Percentiles rank a stretch among this genome's conserved stretches.
phyloP scores from a whole-genome alignment of 1,140 invertebrate species.

The Lepidurus apus region DNA sequence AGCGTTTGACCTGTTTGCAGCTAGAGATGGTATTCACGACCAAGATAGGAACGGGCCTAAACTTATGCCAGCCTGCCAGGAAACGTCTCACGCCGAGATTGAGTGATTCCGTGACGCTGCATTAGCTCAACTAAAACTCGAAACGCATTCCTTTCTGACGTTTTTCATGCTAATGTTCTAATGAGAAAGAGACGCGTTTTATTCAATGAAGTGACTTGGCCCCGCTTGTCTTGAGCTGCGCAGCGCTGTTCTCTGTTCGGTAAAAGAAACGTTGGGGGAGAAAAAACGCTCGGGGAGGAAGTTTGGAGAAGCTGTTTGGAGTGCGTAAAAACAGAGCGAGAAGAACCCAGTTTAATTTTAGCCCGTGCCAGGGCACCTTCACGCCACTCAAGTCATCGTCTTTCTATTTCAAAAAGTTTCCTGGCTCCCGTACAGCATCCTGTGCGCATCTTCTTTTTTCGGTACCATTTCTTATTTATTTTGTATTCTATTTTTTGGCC shows the following conservation, averaged over 20 bases:
- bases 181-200: not conserved
- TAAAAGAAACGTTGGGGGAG: not conserved
- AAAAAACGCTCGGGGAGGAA: not conserved
- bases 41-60: too few relatives aligned
- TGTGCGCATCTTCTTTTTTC: not conserved
- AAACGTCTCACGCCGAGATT: not conserved
- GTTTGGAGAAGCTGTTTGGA: not conserved
- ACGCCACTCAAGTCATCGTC: constrained; percentile 7
- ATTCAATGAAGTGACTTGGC: not conserved
- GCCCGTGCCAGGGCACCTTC: constrained; percentile 16
- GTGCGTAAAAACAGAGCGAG: not conserved
- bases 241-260: not conserved
- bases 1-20: too few relatives aligned
- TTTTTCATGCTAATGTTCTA: too few relatives aligned
- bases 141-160: too few relatives aligned
- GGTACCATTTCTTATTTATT: not conserved
- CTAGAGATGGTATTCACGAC: too few relatives aligned
- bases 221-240: not conserved
- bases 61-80: too few relatives aligned
- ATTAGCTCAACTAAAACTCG: not conserved
- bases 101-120: not conserved
- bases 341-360: constrained; percentile 7
- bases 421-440: not conserved
- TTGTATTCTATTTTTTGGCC: not conserved
- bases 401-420: not conserved